Base-by-base conservation (phyloP, 2,797 vertebrate genomes). In the Phrynocephalus guinanensis region DNA sequence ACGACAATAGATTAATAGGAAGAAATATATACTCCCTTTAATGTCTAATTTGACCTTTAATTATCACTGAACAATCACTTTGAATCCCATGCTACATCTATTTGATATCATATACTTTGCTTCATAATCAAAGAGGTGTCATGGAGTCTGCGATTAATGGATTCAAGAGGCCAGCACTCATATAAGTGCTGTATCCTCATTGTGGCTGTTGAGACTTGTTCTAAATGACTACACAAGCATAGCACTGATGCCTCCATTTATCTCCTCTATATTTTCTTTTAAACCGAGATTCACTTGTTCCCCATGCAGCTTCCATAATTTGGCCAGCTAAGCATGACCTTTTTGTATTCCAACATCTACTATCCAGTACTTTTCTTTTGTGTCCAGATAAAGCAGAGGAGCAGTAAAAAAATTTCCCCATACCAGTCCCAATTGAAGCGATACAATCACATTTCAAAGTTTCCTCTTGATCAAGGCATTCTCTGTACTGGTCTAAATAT, bases 401-500 rank as follows among this genome's bases (percentile, higher is more conserved):
- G 22, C 26, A 67, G 56, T 60, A n/a, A 66, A 16, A 16, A 16
- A 10, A 38, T 79, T 16, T 9, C 50, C 1, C 80, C 33, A 28
- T 56, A 5, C 20, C 44, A 77, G n/a, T 28, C 48, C 63, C 24
- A 28, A 33, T 80, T 83, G 60, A 24, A n/a, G 44, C 24, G 68
- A 6, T 77, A 77, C 73, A 77, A 56, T 70, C 20, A 63, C n/a
- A 56, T 83, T 78, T 30, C 70, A 83, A 77, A 82, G 80, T 28
- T 78, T 83, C 10, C 1, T 44, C 79, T 87, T 87, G 80, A 86
- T 52, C 38, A 71, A 50, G 30, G 91, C 77, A 1, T n/a, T 86
- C 87, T 44, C 11, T 81, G 33, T 60, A 48, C 22, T 24, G 1
- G n/a, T 82, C 76, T 50, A 1, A 71, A 48, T 0, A 0, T 50